These are phyloP conservation scores for Galemys pyrenaicus DNA, from an alignment of 2,113 vertebrate genomes.

Conservation along the genomic window DNA sequence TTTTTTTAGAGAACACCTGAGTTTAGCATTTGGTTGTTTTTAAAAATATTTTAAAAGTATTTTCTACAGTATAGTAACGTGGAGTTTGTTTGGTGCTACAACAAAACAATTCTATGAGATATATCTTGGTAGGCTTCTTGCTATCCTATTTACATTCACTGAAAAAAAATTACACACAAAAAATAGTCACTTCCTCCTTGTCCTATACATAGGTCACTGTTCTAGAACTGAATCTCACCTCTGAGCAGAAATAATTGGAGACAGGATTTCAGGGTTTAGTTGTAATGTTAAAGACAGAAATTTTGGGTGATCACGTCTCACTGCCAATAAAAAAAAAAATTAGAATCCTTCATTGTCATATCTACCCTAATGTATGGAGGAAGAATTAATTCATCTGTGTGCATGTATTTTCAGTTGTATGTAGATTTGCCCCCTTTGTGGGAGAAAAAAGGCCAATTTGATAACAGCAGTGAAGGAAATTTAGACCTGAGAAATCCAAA, in stretches of 20 bases:
- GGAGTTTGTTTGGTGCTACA: background rate
- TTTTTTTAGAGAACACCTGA: conserved; percentile 5
- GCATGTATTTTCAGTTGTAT: background rate
- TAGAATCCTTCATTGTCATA: background rate
- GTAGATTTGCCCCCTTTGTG: background rate
- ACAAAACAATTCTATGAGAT: background rate
- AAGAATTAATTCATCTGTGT: background rate
- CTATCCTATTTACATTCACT: background rate
- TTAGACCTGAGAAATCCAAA: background rate
- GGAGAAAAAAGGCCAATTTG: background rate
- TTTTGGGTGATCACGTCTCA: conserved; percentile 24
- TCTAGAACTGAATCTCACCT: background rate
- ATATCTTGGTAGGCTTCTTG: background rate
- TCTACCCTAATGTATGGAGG: background rate
- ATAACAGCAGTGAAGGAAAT: background rate
- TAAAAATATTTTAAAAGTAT: background rate
- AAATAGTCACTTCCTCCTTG: background rate
- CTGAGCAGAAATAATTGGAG: conserved; percentile 47
- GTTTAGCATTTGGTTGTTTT: conserved; percentile 3
- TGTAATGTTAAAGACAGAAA: conserved; percentile 49
- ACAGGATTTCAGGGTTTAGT: conserved; percentile 66
- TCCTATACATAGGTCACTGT: background rate
- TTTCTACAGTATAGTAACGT: background rate
- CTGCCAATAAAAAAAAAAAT: conserved; percentile 27
- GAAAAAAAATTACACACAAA: conserved; percentile 18